Base-by-base conservation (phyloP, 1,140 invertebrate genomes). In the Drosophila triauraria region DNA sequence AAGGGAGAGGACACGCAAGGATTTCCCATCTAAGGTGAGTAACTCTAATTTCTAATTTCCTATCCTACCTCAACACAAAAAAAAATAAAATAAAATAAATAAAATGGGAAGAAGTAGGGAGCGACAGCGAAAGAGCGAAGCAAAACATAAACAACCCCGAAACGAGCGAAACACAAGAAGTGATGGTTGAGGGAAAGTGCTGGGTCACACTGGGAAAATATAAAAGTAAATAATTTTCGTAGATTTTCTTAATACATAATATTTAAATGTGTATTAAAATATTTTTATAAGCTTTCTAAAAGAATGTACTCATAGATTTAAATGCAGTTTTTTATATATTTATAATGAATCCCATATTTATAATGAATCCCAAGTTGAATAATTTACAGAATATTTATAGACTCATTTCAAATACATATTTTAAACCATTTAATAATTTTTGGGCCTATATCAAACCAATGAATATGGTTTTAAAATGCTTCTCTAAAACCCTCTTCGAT, bases 101-200 rank as follows among this genome's bases (percentile, higher is more conserved):
- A 13, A 43, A 38, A 12, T 20, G n/a, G 30, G 20, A 42, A 17
- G 38, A 30, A 72, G 12, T 15, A n/a, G 50, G 23, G 27, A 69
- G 42, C 15, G 27, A 15, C 10, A 32, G 27, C 62, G 82, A 81
- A 84, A 50, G 72, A 80, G 67, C 78, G 56, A 81, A 85, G 63
- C 77, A 87, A 83, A 83, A 83, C 63, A 87, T 80, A 88, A 78
- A 88, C 84, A 88, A 84, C 84, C 84, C 84, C 83, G 63, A 70
- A 80, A 87, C 58, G 48, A 62, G 53, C 42, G 61, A 69, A 51
- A 46, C 57, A 59, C 65, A 80, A 72, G 70, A 74, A 57, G 27
- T 40, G n/a, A 32, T 27, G 42, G 27, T 51, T 27, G 62, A 70
- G n/a, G 35, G 17, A 42, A 64, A 56, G 40, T 30, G 23, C 44